Percentiles rank a stretch among this genome's conserved stretches.
Evolutionary conservation across 2,113 vertebrate genomes (phyloP).

Genomic region (Calyptomena viridis): DNA sequence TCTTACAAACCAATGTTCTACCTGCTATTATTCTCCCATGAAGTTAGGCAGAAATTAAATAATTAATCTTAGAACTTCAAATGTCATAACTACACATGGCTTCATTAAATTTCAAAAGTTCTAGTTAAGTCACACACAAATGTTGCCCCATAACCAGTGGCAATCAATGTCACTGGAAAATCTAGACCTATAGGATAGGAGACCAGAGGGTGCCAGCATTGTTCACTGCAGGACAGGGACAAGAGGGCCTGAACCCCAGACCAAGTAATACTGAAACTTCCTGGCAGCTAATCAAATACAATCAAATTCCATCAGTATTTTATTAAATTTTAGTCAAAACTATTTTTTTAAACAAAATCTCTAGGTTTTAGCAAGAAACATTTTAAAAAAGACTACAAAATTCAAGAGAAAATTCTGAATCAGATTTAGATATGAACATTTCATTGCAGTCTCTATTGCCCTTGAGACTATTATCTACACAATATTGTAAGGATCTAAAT

Average conservation of each 20-base stretch:
- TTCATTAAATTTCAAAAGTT: too few relatives aligned
- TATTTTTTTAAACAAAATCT: background rate
- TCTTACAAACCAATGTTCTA: too few relatives aligned
- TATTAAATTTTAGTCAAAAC: background rate
- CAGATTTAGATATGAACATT: background rate
- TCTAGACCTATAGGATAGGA: background rate
- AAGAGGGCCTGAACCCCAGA: background rate
- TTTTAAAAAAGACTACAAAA: background rate
- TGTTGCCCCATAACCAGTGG: background rate
- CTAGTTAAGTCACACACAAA: too few relatives aligned
- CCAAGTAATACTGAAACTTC: background rate
- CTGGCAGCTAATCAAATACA: background rate
- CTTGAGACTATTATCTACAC: background rate
- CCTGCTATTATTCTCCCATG: too few relatives aligned
- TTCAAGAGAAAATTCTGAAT: background rate
- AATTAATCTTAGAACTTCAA: too few relatives aligned
- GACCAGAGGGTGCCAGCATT: background rate
- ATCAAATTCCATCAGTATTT: background rate
- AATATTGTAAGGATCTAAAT: background rate
- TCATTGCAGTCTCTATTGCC: background rate
- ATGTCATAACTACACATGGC: too few relatives aligned
- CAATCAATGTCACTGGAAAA: background rate
- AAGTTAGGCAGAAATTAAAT: too few relatives aligned
- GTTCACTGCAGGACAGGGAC: background rate
- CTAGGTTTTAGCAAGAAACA: background rate